Percentiles rank a stretch among this genome's conserved stretches.
phyloP scores from a whole-genome alignment of 2,113 vertebrate genomes.

The Malurus alboscapulatus region DNA sequence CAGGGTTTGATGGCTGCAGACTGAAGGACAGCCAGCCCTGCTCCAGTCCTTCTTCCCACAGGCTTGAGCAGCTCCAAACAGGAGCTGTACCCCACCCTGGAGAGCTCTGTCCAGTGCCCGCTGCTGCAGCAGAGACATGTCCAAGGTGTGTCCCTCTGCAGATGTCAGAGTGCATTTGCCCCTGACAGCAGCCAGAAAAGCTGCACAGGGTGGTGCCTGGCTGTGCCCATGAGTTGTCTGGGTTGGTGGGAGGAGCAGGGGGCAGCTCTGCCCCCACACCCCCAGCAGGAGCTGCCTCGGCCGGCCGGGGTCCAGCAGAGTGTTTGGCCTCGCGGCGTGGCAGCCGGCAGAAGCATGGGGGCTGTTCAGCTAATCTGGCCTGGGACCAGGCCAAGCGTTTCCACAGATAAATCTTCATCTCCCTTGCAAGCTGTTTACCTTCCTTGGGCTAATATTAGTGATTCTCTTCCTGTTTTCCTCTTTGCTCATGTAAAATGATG shows the following conservation, averaged over 20 bases:
- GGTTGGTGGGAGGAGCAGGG: neutral
- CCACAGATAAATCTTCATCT: conserved; percentile 65
- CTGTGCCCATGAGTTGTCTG: neutral
- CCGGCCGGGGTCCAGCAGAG: neutral
- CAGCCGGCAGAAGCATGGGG: neutral
- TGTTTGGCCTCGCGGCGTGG: neutral
- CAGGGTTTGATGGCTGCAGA: fast-evolving
- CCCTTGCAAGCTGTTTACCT: conserved; percentile 51
- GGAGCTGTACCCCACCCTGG: neutral
- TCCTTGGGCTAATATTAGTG: conserved; percentile 69
- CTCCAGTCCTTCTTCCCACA: neutral
- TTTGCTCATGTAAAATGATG: conserved; percentile 67
- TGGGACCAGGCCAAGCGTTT: neutral
- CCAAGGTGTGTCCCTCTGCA: fast-evolving
- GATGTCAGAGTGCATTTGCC: fast-evolving
- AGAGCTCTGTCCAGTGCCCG: fast-evolving
- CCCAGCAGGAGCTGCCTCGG: neutral
- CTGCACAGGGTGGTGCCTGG: neutral
- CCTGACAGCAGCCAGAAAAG: neutral
- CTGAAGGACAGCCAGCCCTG: neutral
- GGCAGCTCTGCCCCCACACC: neutral
- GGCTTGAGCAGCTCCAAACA: neutral
- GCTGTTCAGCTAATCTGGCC: conserved; percentile 14
- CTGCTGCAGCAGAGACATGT: fast-evolving
- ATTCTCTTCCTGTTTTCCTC: conserved; percentile 67